A percentile compares a stretch with the other conserved stretches of the same genome.
Conservation (phyloP, 2,113 vertebrate species). For the Halichoeres trimaculatus region DNA sequence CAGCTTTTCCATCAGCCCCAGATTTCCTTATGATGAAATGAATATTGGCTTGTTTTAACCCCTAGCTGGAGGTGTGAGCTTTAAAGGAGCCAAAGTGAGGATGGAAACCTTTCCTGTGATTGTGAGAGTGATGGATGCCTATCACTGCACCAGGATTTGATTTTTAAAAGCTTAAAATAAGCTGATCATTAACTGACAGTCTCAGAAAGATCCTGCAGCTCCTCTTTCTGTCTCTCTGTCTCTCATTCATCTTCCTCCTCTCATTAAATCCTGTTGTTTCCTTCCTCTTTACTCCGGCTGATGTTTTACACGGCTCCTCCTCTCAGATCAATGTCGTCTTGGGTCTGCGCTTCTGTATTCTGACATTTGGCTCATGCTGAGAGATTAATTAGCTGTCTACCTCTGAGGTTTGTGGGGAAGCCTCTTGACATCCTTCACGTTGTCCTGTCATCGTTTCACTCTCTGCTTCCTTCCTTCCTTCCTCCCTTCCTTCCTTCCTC, state of each 20-base stretch:
- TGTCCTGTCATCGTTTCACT: constrained; percentile 31
- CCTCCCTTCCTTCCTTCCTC: constrained; percentile 19
- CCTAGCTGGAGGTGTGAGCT: too few species aligned
- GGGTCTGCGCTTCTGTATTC: constrained; percentile 42
- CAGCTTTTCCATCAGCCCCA: too few species aligned
- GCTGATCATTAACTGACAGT: too few species aligned
- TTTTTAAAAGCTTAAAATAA: too few species aligned
- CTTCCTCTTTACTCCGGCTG: constrained; percentile 10
- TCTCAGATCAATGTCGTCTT: constrained; percentile 26
- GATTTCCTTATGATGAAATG: too few species aligned
- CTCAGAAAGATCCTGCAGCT: background rate
- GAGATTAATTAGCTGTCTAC: constrained; percentile 73
- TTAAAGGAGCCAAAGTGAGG: too few species aligned
- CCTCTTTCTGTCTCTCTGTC: constrained; percentile 1
- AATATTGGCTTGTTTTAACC: too few species aligned
- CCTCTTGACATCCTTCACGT: constrained; percentile 55
- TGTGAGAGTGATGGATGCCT: too few species aligned
- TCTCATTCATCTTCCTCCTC: constrained; percentile 15
- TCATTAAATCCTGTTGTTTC: constrained; percentile 48
- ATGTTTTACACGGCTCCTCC: constrained; percentile 14
- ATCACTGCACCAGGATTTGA: too few species aligned
- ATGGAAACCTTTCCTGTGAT: too few species aligned
- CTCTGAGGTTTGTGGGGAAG: constrained; percentile 48
- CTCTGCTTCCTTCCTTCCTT: background rate
- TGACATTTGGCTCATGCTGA: constrained; percentile 55